Conservation (phyloP, 2,888 invertebrate genomes). For the Ecliptopera silaceata region DNA sequence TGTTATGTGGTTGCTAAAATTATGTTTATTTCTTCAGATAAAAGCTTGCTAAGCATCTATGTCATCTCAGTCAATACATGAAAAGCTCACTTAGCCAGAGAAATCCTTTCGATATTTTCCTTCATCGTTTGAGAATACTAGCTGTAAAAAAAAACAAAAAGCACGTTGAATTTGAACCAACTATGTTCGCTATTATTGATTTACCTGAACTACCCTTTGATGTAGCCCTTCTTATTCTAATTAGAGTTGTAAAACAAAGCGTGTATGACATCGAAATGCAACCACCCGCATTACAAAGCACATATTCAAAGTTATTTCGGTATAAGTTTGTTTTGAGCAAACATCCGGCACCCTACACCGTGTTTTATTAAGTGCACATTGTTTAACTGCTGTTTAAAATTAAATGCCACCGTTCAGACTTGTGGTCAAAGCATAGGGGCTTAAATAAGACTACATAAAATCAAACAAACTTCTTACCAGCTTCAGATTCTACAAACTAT, state of each 20-base stretch:
- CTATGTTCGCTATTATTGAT: too few species aligned
- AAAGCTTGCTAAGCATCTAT: too few species aligned
- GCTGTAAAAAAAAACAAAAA: too few species aligned
- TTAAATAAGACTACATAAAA: neutral
- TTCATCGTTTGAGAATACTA: too few species aligned
- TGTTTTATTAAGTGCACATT: constrained; percentile 59
- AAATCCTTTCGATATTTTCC: too few species aligned
- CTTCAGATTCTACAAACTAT: too few species aligned
- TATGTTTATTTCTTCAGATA: too few species aligned
- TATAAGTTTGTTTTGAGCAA: constrained; percentile 59
- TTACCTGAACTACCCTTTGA: too few species aligned
- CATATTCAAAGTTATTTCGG: constrained; percentile 60
- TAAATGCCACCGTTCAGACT: constrained; percentile 7
- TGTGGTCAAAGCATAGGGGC: neutral
- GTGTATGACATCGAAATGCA: neutral
- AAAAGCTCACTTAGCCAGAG: too few species aligned
- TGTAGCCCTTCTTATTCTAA: neutral
- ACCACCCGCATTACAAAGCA: constrained; percentile 37
- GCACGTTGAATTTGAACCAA: too few species aligned
- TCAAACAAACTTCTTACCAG: neutral
- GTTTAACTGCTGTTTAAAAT: constrained; percentile 37
- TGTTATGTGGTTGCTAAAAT: too few species aligned
- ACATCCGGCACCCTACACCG: constrained; percentile 65
- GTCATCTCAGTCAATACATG: too few species aligned
- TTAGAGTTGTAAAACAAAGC: neutral